A percentile compares a stretch with the other conserved stretches of the same genome.
These are phyloP conservation scores for Heliothis peltigera DNA, from an alignment of 2,888 invertebrate species.

Conservation along the genomic window DNA sequence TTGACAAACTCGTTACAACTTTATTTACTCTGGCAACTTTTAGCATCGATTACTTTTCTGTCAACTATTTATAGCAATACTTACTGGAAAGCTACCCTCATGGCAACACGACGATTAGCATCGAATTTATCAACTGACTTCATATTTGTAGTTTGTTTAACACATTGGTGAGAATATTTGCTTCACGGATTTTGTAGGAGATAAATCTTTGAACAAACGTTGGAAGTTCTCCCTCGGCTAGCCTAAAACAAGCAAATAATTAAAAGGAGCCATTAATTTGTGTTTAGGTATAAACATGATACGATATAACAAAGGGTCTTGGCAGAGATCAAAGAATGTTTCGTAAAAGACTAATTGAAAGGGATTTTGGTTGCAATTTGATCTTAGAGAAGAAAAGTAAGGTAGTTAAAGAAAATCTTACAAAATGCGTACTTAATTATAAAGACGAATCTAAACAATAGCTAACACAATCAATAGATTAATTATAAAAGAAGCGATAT, in stretches of 20 bases:
- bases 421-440: slow-evolving; percentile 67
- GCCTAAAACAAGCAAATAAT: slow-evolving; percentile 8
- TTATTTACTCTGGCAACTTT: not conserved
- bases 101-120: too few species aligned
- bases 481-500: too few species aligned
- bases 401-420: slow-evolving; percentile 49
- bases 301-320: slow-evolving; percentile 24
- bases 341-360: slow-evolving; percentile 51
- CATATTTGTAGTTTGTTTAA: too few species aligned
- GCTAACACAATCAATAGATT: too few species aligned
- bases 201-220: not conserved
- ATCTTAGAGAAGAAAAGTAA: slow-evolving; percentile 50
- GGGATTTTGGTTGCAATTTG: slow-evolving; percentile 45
- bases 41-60: not conserved
- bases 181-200: slow-evolving; percentile 18
- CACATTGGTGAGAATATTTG: slow-evolving; percentile 5
- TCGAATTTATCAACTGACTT: not conserved
- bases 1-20: slow-evolving; percentile 1
- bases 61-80: not conserved
- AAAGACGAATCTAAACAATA: slow-evolving; percentile 68
- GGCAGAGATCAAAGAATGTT: slow-evolving; percentile 52
- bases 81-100: not conserved
- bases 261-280: slow-evolving; percentile 1
- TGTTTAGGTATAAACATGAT: not conserved
- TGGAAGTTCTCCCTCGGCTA: not conserved